Conservation (phyloP, 2,797 vertebrate species). For the Etheostoma perlongum region DNA sequence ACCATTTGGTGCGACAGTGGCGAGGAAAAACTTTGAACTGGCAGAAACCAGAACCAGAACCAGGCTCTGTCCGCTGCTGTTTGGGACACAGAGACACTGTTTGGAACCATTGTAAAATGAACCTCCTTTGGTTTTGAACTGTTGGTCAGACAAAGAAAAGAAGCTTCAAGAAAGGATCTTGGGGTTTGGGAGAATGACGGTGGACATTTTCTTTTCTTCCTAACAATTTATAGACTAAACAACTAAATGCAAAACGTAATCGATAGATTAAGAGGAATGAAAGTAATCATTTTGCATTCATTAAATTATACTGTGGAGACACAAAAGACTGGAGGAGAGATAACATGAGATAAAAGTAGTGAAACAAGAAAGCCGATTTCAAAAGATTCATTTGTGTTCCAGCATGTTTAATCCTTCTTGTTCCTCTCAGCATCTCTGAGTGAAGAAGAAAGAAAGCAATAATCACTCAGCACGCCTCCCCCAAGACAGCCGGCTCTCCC, state of each 20-base stretch:
- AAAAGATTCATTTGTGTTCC: not conserved
- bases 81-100: no score
- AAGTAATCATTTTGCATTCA: no score
- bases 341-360: no score
- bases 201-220: not conserved
- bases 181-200: not conserved
- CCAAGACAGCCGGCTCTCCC: not conserved
- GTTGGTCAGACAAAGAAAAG: no score
- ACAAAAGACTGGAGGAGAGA: not conserved
- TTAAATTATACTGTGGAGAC: no score
- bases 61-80: no score
- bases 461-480: not conserved
- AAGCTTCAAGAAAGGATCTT: not conserved
- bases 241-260: not conserved
- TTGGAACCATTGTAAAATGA: no score
- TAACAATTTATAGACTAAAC: not conserved
- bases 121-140: no score
- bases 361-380: not conserved
- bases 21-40: no score
- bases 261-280: not conserved
- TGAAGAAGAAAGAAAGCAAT: conserved; percentile 16
- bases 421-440: not conserved
- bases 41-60: no score
- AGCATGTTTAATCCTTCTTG: not conserved
- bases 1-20: no score